Conservation (phyloP, 2,888 invertebrate species). For the Kuschelorhynchus macadamiae region DNA sequence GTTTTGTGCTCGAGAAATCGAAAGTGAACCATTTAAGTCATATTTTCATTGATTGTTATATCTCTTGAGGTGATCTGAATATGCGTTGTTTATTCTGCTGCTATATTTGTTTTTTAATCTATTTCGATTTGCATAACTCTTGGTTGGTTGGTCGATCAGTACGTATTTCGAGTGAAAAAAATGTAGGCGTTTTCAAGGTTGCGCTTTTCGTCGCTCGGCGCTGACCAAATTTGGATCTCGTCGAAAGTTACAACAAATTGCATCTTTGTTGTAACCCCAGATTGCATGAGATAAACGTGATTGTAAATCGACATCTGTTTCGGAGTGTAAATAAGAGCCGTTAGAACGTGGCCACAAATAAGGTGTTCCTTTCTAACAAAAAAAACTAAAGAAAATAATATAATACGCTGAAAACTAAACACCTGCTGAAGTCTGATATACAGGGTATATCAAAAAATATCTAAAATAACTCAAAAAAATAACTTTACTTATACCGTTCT, state of each 20-base stretch:
- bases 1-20: constrained; percentile 50
- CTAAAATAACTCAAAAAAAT: no score
- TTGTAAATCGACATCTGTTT: no score
- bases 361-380: no score
- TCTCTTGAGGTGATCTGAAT: constrained; percentile 49
- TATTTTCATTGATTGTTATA: constrained; percentile 52
- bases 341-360: no score
- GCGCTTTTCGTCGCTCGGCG: constrained; percentile 6
- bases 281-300: no score
- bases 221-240: constrained; percentile 34
- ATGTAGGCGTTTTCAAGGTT: constrained; percentile 40
- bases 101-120: constrained; percentile 44
- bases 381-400: no score
- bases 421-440: no score
- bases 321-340: no score
- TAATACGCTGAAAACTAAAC: no score
- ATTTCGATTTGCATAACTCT: constrained; percentile 46
- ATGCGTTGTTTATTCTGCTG: constrained; percentile 43
- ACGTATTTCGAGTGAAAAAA: constrained; percentile 21
- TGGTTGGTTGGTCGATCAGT: constrained; percentile 27
- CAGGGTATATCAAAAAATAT: no score
- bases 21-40: constrained; percentile 52
- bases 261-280: not conserved
- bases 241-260: not conserved
- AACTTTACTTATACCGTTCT: no score